Evolutionary conservation across 1,140 invertebrate species (phyloP).

Genomic region (Bombus cullumanus): DNA sequence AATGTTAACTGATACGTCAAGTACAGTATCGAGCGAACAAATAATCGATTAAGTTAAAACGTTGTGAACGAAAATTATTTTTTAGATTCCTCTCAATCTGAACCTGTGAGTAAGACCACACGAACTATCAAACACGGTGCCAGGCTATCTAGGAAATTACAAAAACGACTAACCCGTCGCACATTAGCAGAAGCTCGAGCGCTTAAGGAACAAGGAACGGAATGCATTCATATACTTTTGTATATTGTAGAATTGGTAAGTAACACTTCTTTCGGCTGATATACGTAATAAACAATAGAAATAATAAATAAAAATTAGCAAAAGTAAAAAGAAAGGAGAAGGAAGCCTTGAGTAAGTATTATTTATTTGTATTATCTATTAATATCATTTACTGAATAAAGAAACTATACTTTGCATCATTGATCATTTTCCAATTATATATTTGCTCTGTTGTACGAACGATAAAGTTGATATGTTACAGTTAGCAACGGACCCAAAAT

Average conservation of each 20-base stretch:
- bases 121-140: constrained; percentile 90
- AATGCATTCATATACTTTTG: constrained; percentile 89
- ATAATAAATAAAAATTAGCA: background rate
- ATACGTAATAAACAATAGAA: background rate
- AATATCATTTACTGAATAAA: too few relatives aligned
- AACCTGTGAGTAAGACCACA: constrained; percentile 83
- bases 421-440: too few relatives aligned
- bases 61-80: background rate
- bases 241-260: constrained; percentile 90
- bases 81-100: constrained; percentile 64
- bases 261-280: too few relatives aligned
- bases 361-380: too few relatives aligned
- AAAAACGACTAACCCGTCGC: constrained; percentile 88
- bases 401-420: too few relatives aligned
- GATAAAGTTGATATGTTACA: constrained; percentile 70
- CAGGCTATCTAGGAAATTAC: constrained; percentile 87
- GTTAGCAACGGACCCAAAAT: constrained; percentile 89
- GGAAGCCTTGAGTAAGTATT: background rate
- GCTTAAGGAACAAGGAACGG: constrained; percentile 89
- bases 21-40: background rate
- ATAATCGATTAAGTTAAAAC: too few relatives aligned
- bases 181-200: constrained; percentile 89
- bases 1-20: too few relatives aligned
- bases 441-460: background rate
- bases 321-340: background rate